Percentiles rank a stretch among this genome's conserved stretches.
phyloP scores from a whole-genome alignment of 2,113 vertebrate genomes.

The Rutilus rutilus region DNA sequence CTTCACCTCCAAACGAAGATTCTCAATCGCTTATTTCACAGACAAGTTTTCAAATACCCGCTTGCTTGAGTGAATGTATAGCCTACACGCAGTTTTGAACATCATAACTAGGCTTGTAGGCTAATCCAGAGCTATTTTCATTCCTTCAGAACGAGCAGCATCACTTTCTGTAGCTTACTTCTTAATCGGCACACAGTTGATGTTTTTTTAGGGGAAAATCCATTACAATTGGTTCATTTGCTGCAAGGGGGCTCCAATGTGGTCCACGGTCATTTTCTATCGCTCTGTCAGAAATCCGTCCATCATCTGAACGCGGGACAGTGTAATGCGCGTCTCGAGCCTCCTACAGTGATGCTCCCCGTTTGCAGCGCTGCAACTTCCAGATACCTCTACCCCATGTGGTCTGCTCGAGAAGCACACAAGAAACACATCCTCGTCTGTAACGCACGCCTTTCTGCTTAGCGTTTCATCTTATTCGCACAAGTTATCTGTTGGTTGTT shows the following conservation, averaged over 20 bases:
- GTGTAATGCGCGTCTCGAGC: not conserved
- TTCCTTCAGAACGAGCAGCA: conserved; percentile 10
- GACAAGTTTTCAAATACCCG: conserved; percentile 4
- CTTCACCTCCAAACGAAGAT: conserved; percentile 17
- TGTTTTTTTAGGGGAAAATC: not conserved
- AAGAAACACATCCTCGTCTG: conserved; percentile 13
- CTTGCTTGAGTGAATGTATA: not conserved
- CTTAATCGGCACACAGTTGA: not conserved
- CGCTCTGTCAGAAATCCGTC: conserved; percentile 6
- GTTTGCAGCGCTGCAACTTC: conserved; percentile 33
- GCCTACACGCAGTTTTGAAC: not conserved
- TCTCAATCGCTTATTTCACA: conserved; percentile 1
- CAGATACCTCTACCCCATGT: conserved; percentile 38
- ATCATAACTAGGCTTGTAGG: conserved; percentile 6
- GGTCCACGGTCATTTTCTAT: not conserved
- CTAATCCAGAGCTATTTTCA: conserved; percentile 23
- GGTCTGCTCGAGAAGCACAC: conserved; percentile 31
- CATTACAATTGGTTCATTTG: not conserved
- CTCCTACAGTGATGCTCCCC: conserved; percentile 31
- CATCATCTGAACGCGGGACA: conserved; percentile 31
- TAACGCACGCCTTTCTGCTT: conserved; percentile 9
- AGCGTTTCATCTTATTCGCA: not conserved
- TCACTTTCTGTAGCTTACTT: conserved; percentile 18
- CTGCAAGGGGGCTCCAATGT: not conserved
- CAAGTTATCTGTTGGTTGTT: not conserved